These are phyloP conservation scores for Synergus japonicus DNA, from an alignment of 2,888 invertebrate genomes.

Conservation along the genomic window DNA sequence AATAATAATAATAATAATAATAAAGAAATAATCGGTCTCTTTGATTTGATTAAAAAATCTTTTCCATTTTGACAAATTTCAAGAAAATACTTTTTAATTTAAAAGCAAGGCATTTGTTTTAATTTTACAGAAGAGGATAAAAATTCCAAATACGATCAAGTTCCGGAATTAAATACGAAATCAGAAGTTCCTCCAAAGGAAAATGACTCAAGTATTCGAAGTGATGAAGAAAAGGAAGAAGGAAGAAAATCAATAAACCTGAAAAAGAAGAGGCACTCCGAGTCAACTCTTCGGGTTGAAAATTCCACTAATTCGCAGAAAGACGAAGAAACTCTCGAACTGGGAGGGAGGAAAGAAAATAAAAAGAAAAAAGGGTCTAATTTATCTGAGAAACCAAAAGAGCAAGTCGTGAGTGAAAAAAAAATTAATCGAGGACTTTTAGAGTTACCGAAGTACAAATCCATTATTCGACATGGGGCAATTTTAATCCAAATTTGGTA, in stretches of 20 bases:
- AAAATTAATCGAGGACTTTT: conserved; percentile 17
- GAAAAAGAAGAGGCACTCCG: conserved; percentile 25
- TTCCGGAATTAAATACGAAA: neutral
- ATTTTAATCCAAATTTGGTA: conserved; percentile 39
- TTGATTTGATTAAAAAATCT: conserved; percentile 55
- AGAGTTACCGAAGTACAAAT: conserved; percentile 11
- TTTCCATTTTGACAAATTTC: conserved; percentile 48
- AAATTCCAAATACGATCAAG: neutral
- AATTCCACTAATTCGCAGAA: conserved; percentile 7
- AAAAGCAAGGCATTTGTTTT: neutral
- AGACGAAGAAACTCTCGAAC: neutral
- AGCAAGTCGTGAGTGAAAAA: neutral
- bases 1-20: no score
- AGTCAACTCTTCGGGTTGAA: neutral
- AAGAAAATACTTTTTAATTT: conserved; percentile 14
- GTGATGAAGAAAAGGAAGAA: neutral
- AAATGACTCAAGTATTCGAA: neutral
- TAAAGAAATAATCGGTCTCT: no score
- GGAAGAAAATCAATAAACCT: conserved; percentile 14
- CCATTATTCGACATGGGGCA: neutral
- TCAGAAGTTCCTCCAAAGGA: neutral
- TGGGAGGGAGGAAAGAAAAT: conserved; percentile 7
- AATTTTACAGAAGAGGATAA: conserved; percentile 17
- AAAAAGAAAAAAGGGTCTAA: neutral
- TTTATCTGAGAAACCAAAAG: neutral